phyloP scores from a whole-genome alignment of 2,113 vertebrate genomes.

The Pangasianodon hypophthalmus region DNA sequence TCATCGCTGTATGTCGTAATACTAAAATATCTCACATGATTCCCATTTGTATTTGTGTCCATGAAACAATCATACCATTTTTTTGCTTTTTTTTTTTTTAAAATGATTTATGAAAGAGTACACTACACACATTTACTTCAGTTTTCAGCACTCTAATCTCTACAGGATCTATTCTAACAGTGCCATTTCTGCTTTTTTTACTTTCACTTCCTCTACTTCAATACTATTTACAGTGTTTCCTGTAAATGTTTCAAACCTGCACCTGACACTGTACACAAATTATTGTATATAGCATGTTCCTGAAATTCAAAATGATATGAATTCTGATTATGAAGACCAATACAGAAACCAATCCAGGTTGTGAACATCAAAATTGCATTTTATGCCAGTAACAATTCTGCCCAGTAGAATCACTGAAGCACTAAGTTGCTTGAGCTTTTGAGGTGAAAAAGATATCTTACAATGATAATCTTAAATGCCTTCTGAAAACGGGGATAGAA shows the following conservation, averaged over 20 bases:
- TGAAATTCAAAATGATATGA: background rate
- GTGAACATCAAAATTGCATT: background rate
- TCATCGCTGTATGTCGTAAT: background rate
- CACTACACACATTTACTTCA: background rate
- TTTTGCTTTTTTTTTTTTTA: background rate
- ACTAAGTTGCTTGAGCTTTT: constrained; percentile 11
- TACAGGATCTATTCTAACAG: background rate
- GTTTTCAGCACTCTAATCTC: background rate
- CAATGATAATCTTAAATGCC: constrained; percentile 45
- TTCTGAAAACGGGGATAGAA: constrained; percentile 51
- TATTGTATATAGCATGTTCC: background rate
- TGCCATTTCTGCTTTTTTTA: background rate
- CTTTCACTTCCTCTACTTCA: background rate
- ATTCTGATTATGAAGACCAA: background rate
- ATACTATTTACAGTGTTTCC: background rate
- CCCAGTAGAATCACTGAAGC: background rate
- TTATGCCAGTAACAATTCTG: background rate
- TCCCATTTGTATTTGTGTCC: background rate
- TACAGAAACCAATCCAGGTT: background rate
- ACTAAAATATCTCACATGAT: background rate
- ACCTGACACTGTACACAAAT: background rate
- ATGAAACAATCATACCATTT: background rate
- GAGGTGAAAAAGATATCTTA: constrained; percentile 7
- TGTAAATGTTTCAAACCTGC: background rate
- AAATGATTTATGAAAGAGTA: background rate